Evolutionary conservation across 2,888 invertebrate genomes (phyloP).

Genomic region (Drosophila siamana): DNA sequence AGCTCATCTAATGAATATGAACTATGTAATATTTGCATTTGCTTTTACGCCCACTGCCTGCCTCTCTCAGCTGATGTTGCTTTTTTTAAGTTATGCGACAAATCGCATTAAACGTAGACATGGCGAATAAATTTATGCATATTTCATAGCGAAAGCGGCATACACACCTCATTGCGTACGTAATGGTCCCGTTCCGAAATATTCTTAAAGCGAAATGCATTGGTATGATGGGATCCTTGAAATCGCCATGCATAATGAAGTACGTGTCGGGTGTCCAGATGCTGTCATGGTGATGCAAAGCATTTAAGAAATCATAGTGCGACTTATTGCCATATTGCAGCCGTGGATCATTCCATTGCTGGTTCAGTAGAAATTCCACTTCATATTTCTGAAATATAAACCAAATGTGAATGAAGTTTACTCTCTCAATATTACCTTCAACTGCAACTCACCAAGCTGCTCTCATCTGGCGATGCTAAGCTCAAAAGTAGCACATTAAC

Average conservation of each 20-base stretch:
- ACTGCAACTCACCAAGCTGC: constrained; percentile 92
- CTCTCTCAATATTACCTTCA: neutral
- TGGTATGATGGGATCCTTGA: constrained; percentile 96
- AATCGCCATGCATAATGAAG: constrained; percentile 98
- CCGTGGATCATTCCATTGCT: constrained; percentile 97
- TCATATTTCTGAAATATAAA: constrained; percentile 93
- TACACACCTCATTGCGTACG: constrained; percentile 94
- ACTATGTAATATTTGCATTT: constrained; percentile 65
- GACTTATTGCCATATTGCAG: constrained; percentile 95
- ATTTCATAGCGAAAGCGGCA: constrained; percentile 37
- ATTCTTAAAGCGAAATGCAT: constrained; percentile 97
- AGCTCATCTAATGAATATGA: constrained; percentile 65
- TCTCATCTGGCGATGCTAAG: constrained; percentile 97
- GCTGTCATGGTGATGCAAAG: constrained; percentile 95
- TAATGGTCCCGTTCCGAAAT: constrained; percentile 96
- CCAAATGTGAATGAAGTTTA: neutral
- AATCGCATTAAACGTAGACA: constrained; percentile 23
- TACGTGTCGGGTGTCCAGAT: constrained; percentile 98
- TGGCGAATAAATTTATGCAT: constrained; percentile 52
- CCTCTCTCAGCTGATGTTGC: neutral
- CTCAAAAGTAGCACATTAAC: constrained; percentile 97
- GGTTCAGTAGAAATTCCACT: constrained; percentile 96
- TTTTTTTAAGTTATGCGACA: constrained; percentile 20
- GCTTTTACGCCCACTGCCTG: constrained; percentile 17
- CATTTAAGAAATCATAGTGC: constrained; percentile 94